Conservation (phyloP, 2,888 invertebrate genomes). For the Mythimna impura region DNA sequence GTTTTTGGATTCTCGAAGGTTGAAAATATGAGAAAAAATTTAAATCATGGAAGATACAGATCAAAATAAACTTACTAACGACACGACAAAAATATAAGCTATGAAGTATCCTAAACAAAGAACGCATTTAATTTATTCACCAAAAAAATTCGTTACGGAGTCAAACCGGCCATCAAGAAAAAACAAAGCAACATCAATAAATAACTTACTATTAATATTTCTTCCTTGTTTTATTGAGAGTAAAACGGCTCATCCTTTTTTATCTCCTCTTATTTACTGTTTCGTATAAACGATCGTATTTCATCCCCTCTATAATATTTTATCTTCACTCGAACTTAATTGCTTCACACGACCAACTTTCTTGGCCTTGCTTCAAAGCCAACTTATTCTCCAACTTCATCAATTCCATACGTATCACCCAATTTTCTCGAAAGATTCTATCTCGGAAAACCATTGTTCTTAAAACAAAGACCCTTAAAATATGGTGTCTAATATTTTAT, state of each 20-base stretch:
- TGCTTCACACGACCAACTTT: slow-evolving; percentile 63
- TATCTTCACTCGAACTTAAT: slow-evolving; percentile 59
- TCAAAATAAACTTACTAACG: not conserved
- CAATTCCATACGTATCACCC: slow-evolving; percentile 63
- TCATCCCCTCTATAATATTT: slow-evolving; percentile 53
- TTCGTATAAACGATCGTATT: slow-evolving; percentile 48
- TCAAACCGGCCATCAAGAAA: slow-evolving; percentile 12
- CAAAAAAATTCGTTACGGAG: not conserved
- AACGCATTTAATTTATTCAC: slow-evolving; percentile 17
- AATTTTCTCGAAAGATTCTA: slow-evolving; percentile 59
- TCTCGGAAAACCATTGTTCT: slow-evolving; percentile 59
- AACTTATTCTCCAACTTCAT: slow-evolving; percentile 61
- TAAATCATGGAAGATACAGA: too few relatives aligned
- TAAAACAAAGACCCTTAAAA: slow-evolving; percentile 63
- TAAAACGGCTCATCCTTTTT: slow-evolving; percentile 42
- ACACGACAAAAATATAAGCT: not conserved
- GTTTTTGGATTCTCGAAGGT: too few relatives aligned
- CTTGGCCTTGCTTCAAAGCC: slow-evolving; percentile 61
- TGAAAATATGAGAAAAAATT: too few relatives aligned
- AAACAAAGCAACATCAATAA: slow-evolving; percentile 41
- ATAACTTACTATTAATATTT: slow-evolving; percentile 44
- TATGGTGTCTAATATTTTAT: slow-evolving; percentile 65
- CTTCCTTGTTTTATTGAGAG: slow-evolving; percentile 41
- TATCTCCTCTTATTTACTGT: slow-evolving; percentile 57
- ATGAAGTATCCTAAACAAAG: not conserved